Evolutionary conservation across 1,140 invertebrate genomes (phyloP), one percentile per base, ranked within the genome.

Genomic region (Drosophila pruinosa): DNA sequence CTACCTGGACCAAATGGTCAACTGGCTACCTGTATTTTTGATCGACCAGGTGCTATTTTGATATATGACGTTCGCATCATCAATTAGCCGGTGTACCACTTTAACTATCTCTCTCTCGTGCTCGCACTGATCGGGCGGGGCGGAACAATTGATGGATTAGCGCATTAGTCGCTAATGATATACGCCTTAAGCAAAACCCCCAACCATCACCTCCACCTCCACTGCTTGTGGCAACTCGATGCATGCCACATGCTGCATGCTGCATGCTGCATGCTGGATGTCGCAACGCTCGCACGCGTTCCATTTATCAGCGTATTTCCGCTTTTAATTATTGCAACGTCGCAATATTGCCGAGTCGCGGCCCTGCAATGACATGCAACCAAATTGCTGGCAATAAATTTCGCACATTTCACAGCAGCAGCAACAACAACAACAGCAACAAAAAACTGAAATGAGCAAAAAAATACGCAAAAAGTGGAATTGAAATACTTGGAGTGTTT

Each of bases 271-370:
- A 62, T 62, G 58, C 38, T 17, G 24, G 19, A 47, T 21, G 21
- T 47, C 43, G 43, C 43, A 22, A 24, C 26, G 47, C 8, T 58
- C 41, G 24, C 41, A 31, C 57, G 54, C 58, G 38, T 38, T 61
- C 59, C 67, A 81, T 73, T 73, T 61, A 76, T 81, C 73, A 77
- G 69, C 10, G 63, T 70, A 63, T 86, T 86, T 86, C 82, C 82
- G 82, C 78, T 86, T 88, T 88, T 82, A 88, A 86, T 86, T 88
- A 82, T 82, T 89, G 83, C 82, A 73, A 81, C 78, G 65, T 80
- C 82, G 57, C 73, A 39, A 50, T 78, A 47, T 52, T 45, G 45
- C 57, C 41, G 31, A 34, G 10, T 56, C 45, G 61, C 65, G 54
- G 41, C 48, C 38, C 58, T 67, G 78, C 72, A 80, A 75, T 86